phyloP scores from a whole-genome alignment of 2,888 invertebrate genomes.

The Macrostomum cliftonense region DNA sequence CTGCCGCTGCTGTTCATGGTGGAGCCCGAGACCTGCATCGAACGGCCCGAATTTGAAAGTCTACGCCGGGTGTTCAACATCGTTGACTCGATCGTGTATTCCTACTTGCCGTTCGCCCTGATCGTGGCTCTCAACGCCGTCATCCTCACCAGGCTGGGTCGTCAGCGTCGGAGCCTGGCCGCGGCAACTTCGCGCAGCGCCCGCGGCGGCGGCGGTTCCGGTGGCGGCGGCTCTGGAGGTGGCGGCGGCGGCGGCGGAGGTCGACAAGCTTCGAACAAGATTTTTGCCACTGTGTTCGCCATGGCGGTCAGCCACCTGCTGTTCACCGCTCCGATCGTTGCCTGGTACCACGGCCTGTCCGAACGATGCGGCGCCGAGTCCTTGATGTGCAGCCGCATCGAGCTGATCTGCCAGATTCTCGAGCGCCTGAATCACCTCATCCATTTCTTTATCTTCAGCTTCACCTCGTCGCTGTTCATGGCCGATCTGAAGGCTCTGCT shows the following conservation, averaged over 20 bases:
- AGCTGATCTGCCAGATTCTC: slow-evolving; percentile 9
- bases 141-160: slow-evolving; percentile 5
- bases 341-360: slow-evolving; percentile 5
- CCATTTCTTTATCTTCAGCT: slow-evolving; percentile 10
- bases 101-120: slow-evolving; percentile 7
- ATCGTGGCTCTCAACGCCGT: slow-evolving; percentile 6
- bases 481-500: slow-evolving; percentile 1
- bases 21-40: no score
- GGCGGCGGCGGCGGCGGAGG: no score
- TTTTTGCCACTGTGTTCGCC: slow-evolving; percentile 6
- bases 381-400: background rate
- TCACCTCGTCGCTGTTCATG: slow-evolving; percentile 9
- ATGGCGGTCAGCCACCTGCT: slow-evolving; percentile 9
- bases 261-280: background rate
- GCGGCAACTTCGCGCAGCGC: background rate
- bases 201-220: no score
- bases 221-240: no score
- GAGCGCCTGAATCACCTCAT: slow-evolving; percentile 9
- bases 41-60: no score
- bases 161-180: background rate
- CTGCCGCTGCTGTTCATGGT: no score
- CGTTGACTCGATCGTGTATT: slow-evolving; percentile 8
- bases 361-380: no score
- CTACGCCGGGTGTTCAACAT: background rate
- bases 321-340: slow-evolving; percentile 10